Conservation (phyloP, 1,140 invertebrate species). For the Oryctes rhinoceros region DNA sequence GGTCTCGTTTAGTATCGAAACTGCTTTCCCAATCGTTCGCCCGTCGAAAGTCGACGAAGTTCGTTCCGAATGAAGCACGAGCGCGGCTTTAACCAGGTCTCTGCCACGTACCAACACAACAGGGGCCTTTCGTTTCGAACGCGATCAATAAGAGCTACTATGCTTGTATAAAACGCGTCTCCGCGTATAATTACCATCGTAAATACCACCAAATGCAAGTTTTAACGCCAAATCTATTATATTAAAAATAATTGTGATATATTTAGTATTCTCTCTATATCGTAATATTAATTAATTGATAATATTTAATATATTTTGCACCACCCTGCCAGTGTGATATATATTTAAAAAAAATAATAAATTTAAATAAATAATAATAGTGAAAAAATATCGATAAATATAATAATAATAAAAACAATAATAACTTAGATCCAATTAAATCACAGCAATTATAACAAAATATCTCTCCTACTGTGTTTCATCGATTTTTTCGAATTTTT, state of each 20-base stretch:
- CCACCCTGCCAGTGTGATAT: constrained; percentile 44
- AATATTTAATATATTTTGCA: constrained; percentile 51
- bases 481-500: too few relatives aligned
- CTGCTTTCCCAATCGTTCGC: constrained; percentile 50
- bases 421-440: neutral
- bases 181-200: constrained; percentile 31
- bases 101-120: constrained; percentile 57
- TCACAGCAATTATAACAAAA: too few relatives aligned
- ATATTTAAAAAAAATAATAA: constrained; percentile 20
- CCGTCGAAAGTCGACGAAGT: constrained; percentile 47
- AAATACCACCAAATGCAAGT: constrained; percentile 56
- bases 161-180: constrained; percentile 53
- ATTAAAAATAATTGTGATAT: constrained; percentile 60
- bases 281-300: constrained; percentile 42
- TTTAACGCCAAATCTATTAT: constrained; percentile 59
- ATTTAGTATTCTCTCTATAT: constrained; percentile 56
- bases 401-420: neutral
- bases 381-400: neutral
- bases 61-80: constrained; percentile 24
- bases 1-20: constrained; percentile 47
- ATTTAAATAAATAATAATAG: constrained; percentile 1
- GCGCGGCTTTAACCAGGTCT: constrained; percentile 43
- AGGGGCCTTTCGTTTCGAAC: neutral
- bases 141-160: constrained; percentile 53
- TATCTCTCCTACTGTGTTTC: neutral